A percentile compares a stretch with the other conserved stretches of the same genome.
Conservation (phyloP, 2,888 invertebrate species). For the Pheosia gnoma region DNA sequence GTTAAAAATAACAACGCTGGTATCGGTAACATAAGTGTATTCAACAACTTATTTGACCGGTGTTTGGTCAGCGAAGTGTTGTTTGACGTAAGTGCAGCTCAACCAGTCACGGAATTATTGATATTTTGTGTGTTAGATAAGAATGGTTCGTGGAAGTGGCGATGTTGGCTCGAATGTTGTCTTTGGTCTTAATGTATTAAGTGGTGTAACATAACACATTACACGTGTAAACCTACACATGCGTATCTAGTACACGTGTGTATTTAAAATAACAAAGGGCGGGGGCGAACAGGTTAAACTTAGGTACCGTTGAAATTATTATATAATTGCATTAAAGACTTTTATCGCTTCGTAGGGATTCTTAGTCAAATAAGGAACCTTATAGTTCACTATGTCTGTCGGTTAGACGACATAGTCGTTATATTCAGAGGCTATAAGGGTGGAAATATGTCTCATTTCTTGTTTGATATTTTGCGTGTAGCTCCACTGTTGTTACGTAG, state of each 20-base stretch:
- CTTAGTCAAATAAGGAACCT: no score
- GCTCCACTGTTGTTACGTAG: no score
- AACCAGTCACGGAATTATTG: conserved; percentile 7
- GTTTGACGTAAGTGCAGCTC: conserved; percentile 13
- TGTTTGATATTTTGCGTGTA: no score
- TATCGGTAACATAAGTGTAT: conserved; percentile 22
- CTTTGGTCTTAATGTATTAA: background rate
- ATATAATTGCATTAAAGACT: no score
- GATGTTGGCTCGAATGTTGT: background rate
- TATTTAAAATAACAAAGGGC: background rate
- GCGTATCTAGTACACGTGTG: background rate
- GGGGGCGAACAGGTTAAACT: no score
- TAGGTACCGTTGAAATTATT: no score
- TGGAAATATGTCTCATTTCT: no score
- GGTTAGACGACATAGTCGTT: no score
- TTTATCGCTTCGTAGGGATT: no score
- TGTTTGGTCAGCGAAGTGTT: conserved; percentile 8
- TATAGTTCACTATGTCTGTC: no score
- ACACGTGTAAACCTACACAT: no score
- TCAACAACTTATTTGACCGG: conserved; percentile 28
- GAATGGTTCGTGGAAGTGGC: background rate
- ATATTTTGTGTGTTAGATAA: background rate
- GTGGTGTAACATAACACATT: background rate
- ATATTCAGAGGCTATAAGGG: no score
- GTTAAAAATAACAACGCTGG: conserved; percentile 14